phyloP scores from a whole-genome alignment of 2,113 vertebrate species.

The Recurvirostra avosetta region DNA sequence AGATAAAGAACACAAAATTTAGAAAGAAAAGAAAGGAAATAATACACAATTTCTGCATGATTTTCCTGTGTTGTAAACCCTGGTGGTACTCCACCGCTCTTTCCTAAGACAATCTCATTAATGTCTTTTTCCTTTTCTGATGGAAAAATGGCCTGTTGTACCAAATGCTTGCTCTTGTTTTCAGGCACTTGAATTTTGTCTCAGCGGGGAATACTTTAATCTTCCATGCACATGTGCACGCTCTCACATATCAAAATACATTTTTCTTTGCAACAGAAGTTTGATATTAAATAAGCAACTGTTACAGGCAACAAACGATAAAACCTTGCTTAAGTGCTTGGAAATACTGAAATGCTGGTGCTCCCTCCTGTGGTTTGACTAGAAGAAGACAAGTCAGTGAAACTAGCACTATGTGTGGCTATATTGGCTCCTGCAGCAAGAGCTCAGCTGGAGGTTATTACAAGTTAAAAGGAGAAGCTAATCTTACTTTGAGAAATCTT shows the following conservation, averaged over 20 bases:
- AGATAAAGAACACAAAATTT: not conserved
- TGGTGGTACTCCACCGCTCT: not conserved
- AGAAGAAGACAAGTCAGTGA: not conserved
- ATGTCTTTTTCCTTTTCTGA: not conserved
- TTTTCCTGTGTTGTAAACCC: not conserved
- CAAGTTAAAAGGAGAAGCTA: not conserved
- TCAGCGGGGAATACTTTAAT: not conserved
- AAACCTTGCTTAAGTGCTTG: not conserved
- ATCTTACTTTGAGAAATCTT: not conserved
- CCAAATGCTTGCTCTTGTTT: not conserved
- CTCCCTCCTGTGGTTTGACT: constrained; percentile 64
- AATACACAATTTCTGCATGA: not conserved
- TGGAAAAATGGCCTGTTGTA: not conserved
- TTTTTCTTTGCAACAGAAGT: not conserved
- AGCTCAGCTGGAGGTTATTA: not conserved
- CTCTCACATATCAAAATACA: not conserved
- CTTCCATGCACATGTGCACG: not conserved
- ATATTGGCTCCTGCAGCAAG: not conserved
- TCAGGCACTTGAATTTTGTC: not conserved
- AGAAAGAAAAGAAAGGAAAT: not conserved
- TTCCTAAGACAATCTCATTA: not conserved
- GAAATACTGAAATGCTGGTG: constrained; percentile 2
- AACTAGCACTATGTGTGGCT: fast-evolving
- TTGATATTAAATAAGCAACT: not conserved
- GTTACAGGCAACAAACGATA: not conserved